These are phyloP conservation scores for Leguminivora glycinivorella DNA, from an alignment of 1,140 invertebrate genomes.

Conservation along the genomic window DNA sequence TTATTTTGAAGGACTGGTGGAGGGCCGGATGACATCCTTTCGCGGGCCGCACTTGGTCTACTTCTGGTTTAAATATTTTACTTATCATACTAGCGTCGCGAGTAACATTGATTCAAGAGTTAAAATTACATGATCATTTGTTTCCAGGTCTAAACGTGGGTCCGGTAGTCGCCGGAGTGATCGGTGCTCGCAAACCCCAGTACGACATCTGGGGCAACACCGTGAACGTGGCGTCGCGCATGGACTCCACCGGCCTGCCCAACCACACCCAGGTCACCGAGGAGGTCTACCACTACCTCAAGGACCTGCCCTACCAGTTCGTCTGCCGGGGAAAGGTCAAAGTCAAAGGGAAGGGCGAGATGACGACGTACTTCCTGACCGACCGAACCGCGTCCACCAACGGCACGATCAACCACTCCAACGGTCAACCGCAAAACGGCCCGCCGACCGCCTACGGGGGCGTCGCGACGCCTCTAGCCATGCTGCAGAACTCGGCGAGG, in stretches of 20 bases:
- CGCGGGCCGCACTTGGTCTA: no score
- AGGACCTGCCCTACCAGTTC: constrained; percentile 86
- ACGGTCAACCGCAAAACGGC: constrained; percentile 49
- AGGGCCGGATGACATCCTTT: no score
- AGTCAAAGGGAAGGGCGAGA: constrained; percentile 96
- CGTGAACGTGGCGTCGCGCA: constrained; percentile 94
- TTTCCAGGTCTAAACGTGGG: constrained; percentile 91
- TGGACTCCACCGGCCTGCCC: constrained; percentile 92
- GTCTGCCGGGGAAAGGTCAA: constrained; percentile 92
- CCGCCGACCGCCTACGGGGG: constrained; percentile 82
- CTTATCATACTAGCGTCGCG: no score
- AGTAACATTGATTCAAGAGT: neutral
- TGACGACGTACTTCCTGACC: constrained; percentile 94
- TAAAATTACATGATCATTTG: neutral
- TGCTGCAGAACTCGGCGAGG: constrained; percentile 81
- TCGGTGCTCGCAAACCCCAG: constrained; percentile 95
- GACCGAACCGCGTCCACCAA: constrained; percentile 78
- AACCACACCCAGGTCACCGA: constrained; percentile 93
- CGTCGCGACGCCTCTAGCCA: constrained; percentile 84
- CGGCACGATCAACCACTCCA: constrained; percentile 47
- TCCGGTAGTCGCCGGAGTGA: constrained; percentile 95
- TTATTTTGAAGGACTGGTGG: no score
- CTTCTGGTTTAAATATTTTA: no score
- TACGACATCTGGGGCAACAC: constrained; percentile 99
- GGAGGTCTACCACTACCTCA: constrained; percentile 87